Conservation (phyloP, 2,888 invertebrate species). For the Chorisops tibialis region DNA sequence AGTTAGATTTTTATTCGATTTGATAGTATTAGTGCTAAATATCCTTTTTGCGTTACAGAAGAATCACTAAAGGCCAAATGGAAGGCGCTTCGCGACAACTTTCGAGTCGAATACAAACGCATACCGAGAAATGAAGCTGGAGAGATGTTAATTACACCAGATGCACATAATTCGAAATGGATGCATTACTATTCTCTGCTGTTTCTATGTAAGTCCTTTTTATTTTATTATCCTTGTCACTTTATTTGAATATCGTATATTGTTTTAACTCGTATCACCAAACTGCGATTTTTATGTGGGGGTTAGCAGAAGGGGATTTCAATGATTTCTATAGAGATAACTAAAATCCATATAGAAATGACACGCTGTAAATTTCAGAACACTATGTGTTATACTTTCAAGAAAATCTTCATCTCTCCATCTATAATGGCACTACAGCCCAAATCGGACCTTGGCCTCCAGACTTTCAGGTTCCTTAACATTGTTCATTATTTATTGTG, state of each 20-base stretch:
- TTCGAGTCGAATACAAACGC: conserved; percentile 51
- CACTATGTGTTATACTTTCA: too few relatives aligned
- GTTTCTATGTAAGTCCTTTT: conserved; percentile 46
- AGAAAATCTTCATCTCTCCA: too few relatives aligned
- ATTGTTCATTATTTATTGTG: too few relatives aligned
- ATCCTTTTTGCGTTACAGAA: conserved; percentile 39
- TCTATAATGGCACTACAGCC: too few relatives aligned
- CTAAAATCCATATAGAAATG: too few relatives aligned
- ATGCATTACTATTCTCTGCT: conserved; percentile 49
- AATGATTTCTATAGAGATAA: too few relatives aligned
- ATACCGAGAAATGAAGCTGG: conserved; percentile 49
- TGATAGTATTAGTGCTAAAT: conserved; percentile 25
- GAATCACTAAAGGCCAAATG: conserved; percentile 51
- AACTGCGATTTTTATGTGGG: too few relatives aligned
- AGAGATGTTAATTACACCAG: conserved; percentile 48
- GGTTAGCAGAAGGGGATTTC: too few relatives aligned
- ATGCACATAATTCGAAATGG: conserved; percentile 51
- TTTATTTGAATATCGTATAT: background rate
- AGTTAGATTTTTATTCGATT: conserved; percentile 35
- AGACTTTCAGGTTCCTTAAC: too few relatives aligned
- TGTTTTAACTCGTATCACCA: too few relatives aligned
- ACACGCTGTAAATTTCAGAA: too few relatives aligned
- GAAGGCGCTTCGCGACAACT: conserved; percentile 52
- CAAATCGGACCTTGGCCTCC: too few relatives aligned
- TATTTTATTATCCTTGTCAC: background rate